phyloP scores from a whole-genome alignment of 1,140 invertebrate genomes.

The Ceratitis capitata region DNA sequence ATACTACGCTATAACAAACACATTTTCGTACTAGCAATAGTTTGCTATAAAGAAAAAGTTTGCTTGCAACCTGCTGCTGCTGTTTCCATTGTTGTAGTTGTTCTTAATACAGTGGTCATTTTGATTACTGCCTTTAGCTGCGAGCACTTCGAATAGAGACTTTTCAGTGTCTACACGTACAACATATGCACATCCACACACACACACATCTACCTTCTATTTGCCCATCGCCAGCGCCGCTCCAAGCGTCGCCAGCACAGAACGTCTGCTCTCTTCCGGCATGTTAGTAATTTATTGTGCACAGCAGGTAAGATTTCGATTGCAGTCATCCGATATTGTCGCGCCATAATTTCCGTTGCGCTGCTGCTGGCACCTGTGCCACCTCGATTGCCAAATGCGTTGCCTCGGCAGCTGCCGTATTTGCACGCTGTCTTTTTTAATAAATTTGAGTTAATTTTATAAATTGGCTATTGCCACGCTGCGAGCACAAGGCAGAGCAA shows the following conservation, averaged over 20 bases:
- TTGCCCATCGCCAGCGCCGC: background rate
- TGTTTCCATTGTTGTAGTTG: no score
- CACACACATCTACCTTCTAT: background rate
- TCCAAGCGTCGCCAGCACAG: background rate
- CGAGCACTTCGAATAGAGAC: no score
- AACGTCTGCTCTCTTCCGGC: background rate
- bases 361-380: background rate
- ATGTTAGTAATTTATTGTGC: conserved; percentile 26
- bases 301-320: conserved; percentile 39
- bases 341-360: conserved; percentile 30
- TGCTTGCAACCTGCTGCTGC: no score
- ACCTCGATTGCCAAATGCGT: background rate
- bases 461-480: conserved; percentile 20
- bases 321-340: conserved; percentile 39
- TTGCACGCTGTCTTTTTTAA: conserved; percentile 13
- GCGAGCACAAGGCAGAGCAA: background rate
- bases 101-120: no score
- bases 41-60: no score
- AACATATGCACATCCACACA: background rate
- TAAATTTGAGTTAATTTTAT: conserved; percentile 37
- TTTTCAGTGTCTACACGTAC: no score
- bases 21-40: background rate
- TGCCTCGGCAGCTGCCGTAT: background rate
- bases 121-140: background rate
- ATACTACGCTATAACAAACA: background rate